Base-by-base conservation (phyloP, 2,797 vertebrate species). In the Myotis pilosus region DNA sequence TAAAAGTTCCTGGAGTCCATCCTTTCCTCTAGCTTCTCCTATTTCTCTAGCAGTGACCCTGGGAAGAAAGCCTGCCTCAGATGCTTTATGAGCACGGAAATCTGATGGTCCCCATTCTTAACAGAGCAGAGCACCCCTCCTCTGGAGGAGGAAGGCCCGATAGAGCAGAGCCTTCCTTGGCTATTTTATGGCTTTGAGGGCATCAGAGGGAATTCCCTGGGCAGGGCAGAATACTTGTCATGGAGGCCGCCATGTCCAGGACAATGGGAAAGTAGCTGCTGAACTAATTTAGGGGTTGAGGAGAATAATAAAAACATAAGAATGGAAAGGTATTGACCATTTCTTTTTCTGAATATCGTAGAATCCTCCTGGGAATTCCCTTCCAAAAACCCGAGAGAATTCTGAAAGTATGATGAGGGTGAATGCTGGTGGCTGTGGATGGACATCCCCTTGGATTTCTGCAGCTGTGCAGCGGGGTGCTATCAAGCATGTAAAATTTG, bases 1-100 rank as follows among this genome's bases (percentile, higher is more conserved):
- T 9, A 13, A 71, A 80, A 44, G 36, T 72, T 53, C 23, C 38
- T 51, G n/a, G 53, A 25, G 47, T 81, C 23, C 6, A 44, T 41
- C 33, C 28, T 22, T 78, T 20, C 9, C 22, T 92, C 71, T 49
- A 33, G 30, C 81, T 83, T 86, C 79, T 95, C 1, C 83, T 38
- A 72, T 71, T 83, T 87, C 36, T 90, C n/a, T 44, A 49, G 25
- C 33, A 49, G 62, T 51, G 68, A 49, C 38, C 36, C 49, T 68
- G 78, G 79, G 82, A 92, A 94, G 82, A 94, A 94, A 83, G 33
- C 38, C 33, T 53, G 9, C 7, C 41, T 68, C 53, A 23, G 72
- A 66, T 8, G 28, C 16, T 69, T 47, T 60, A 66, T 33, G 69
- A 85, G 25, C 6, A 64, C 17, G 41, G 71, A 60, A 69, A 69